Conservation (phyloP, 2,888 invertebrate genomes). For the Cosmia pyralina region DNA sequence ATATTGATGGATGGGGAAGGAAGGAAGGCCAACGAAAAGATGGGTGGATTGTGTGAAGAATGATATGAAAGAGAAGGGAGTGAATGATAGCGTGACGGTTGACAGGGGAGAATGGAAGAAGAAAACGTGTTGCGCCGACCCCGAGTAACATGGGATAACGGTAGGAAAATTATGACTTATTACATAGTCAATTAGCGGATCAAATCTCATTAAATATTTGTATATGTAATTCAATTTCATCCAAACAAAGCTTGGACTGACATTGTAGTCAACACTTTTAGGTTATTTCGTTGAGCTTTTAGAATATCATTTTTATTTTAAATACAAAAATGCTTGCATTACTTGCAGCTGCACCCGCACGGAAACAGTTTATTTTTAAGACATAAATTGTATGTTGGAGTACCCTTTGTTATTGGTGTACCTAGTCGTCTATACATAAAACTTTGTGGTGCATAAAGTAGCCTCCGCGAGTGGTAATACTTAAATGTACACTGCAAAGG, state of each 20-base stretch:
- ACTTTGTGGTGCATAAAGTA: background rate
- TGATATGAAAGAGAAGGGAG: too few species aligned
- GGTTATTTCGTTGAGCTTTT: background rate
- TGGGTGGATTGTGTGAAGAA: too few species aligned
- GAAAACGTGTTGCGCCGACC: too few species aligned
- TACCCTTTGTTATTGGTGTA: background rate
- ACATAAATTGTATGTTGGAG: constrained; percentile 3
- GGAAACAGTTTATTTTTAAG: constrained; percentile 15
- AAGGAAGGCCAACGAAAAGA: too few species aligned
- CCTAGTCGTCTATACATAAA: background rate
- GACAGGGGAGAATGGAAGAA: too few species aligned
- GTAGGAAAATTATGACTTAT: background rate
- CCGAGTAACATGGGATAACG: too few species aligned
- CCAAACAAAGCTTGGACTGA: background rate
- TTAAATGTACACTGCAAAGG: background rate
- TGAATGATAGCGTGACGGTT: too few species aligned
- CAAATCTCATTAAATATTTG: background rate
- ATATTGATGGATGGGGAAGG: too few species aligned
- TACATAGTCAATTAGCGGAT: background rate
- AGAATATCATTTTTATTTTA: background rate
- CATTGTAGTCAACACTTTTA: background rate
- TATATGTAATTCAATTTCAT: background rate
- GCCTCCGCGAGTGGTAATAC: background rate
- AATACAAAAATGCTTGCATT: background rate
- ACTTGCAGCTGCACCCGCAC: background rate